Base-by-base conservation (phyloP, 2,797 vertebrate species). In the Gephyroberyx darwinii region DNA sequence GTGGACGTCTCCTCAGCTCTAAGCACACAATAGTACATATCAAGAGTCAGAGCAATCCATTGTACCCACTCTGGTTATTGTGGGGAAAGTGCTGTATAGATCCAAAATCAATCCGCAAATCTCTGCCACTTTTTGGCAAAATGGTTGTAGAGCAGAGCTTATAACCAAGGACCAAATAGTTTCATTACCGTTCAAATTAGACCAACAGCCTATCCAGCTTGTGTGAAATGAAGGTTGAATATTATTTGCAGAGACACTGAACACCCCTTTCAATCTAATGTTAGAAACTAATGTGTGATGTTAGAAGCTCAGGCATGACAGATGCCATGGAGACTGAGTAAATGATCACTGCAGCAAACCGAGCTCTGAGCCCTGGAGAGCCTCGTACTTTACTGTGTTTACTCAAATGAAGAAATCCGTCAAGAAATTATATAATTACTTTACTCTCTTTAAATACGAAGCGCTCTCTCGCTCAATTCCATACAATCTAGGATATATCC, bases 371-470 rank as follows among this genome's bases (percentile, higher is more conserved):
- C 37, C 55, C 70, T 3, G 0, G 55, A 75, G 75, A 54, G 64
- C 67, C 69, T 22, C 64, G 61, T 69, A 63, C 66, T 84, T 75
- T 61, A 37, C 69, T 35, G 5, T 78, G 78, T 89, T 90, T 84
- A 83, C 77, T 84, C 65, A 73, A 76, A 88, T 75, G 51, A 81
- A 78, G 69, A 71, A 67, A 87, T 88, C 78, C 85, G 88, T 88
- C 78, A 84, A 69, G 53, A 52, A 81, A 82, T 81, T 78, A 86
- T 81, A 82, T 82, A 87, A 80, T 85, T 85, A 86, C 75, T 86
- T 84, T 81, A 78, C 26, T 45, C 82, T 81, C 70, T 59, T 90
- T 75, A 85, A 88, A 88, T 89, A 92, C 91, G 84, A 81, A 90
- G 69, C 60, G 53, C 26, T 31, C 50, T 54, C 47, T 65, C 69